phyloP scores from a whole-genome alignment of 2,113 vertebrate species.

The Tursiops truncatus region DNA sequence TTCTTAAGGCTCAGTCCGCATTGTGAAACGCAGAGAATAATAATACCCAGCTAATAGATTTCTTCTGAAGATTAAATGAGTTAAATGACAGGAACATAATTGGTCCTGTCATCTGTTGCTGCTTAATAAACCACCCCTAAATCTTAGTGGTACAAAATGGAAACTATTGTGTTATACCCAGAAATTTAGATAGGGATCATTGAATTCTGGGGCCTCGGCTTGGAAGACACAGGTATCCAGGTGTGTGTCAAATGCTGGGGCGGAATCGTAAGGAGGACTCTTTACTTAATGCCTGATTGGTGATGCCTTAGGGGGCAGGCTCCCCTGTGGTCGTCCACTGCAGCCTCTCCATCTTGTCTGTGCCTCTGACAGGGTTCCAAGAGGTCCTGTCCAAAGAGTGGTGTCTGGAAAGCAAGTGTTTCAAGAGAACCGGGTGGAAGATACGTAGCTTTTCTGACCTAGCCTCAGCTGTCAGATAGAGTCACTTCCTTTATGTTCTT shows the following conservation, averaged over 20 bases:
- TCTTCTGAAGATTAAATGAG: neutral
- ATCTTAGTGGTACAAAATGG: neutral
- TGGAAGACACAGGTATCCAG: neutral
- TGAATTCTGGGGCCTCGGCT: neutral
- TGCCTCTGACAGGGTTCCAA: neutral
- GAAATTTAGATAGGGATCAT: neutral
- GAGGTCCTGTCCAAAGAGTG: neutral
- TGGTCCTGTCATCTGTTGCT: neutral
- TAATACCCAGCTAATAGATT: neutral
- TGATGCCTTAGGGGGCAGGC: neutral
- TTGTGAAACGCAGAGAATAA: neutral
- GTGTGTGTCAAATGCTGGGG: neutral
- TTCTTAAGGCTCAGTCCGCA: neutral
- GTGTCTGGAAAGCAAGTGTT: neutral
- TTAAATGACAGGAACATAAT: neutral
- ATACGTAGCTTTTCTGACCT: neutral
- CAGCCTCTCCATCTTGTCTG: accelerated
- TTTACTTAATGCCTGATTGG: accelerated
- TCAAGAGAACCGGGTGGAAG: neutral
- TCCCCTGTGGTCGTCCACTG: accelerated
- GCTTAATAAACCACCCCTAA: neutral
- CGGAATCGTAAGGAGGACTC: neutral
- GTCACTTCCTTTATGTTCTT: neutral
- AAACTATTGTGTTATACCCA: neutral
- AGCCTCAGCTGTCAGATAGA: neutral